Evolutionary conservation across 2,797 vertebrate genomes (phyloP).

Genomic region (Poecile montanus): DNA sequence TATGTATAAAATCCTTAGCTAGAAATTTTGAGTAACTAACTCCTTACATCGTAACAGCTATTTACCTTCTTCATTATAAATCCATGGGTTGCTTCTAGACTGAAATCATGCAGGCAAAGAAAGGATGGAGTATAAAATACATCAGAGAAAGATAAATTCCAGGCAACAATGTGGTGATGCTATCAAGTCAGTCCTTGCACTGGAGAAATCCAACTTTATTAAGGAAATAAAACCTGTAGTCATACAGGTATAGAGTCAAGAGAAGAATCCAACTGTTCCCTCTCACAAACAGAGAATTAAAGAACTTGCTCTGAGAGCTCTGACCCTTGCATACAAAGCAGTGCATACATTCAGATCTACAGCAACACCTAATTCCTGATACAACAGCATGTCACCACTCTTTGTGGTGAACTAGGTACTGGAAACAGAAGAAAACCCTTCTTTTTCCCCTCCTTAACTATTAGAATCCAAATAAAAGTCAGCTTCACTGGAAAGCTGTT

Average conservation of each 20-base stretch:
- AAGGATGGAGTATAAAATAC: neutral
- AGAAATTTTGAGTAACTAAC: neutral
- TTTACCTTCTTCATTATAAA: neutral
- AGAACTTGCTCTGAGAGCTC: neutral
- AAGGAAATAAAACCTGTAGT: neutral
- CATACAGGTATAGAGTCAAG: neutral
- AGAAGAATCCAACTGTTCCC: neutral
- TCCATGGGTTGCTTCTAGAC: neutral
- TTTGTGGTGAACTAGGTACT: neutral
- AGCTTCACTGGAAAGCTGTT: neutral
- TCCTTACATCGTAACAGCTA: neutral
- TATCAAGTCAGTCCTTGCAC: neutral
- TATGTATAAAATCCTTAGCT: neutral
- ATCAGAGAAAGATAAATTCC: neutral
- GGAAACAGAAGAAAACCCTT: neutral
- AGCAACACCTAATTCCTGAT: neutral
- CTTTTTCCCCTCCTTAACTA: neutral
- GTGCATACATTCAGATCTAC: neutral
- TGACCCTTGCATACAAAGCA: neutral
- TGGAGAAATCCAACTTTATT: neutral
- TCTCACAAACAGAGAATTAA: neutral
- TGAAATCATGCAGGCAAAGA: neutral
- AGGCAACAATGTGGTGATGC: neutral
- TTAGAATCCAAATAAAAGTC: neutral
- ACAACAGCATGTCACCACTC: neutral